phyloP scores from a whole-genome alignment of 2,797 vertebrate species.

The Gallinago nigripennis region DNA sequence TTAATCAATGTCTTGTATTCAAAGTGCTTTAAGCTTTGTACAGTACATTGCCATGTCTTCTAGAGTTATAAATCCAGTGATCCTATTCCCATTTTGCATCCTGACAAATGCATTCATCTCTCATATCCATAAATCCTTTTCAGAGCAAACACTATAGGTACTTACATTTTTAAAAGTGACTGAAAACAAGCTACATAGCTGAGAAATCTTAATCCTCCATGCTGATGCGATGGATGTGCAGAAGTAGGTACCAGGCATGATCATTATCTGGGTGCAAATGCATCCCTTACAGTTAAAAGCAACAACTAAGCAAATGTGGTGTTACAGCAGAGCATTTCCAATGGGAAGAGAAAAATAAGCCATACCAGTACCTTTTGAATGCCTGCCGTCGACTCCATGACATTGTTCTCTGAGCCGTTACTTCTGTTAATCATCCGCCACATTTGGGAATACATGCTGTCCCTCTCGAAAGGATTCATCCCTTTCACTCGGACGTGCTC shows the following conservation, averaged over 20 bases:
- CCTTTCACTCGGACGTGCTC: slow-evolving; percentile 95
- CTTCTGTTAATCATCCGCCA: slow-evolving; percentile 98
- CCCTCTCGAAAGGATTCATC: slow-evolving; percentile 97
- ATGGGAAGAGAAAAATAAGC: not conserved
- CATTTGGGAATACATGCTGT: slow-evolving; percentile 98
- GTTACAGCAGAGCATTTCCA: not conserved
- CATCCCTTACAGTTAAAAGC: not conserved
- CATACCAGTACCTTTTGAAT: slow-evolving; percentile 88
- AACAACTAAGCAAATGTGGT: not conserved
- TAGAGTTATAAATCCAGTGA: not conserved
- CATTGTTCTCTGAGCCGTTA: slow-evolving; percentile 92
- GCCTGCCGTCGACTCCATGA: slow-evolving; percentile 92
- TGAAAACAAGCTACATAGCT: not conserved
- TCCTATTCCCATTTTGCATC: not conserved
- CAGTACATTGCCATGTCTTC: not conserved
- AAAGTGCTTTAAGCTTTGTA: not conserved
- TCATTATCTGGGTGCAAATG: not conserved
- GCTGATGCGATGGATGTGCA: not conserved
- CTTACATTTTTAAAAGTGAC: not conserved
- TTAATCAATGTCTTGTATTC: not conserved
- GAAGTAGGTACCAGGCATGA: not conserved
- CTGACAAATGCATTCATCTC: not conserved
- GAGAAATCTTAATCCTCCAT: not conserved
- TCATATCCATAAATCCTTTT: not conserved
- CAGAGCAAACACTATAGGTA: not conserved